These are phyloP conservation scores for Ferrisia virgata DNA, from an alignment of 2,888 invertebrate species.

Conservation along the genomic window DNA sequence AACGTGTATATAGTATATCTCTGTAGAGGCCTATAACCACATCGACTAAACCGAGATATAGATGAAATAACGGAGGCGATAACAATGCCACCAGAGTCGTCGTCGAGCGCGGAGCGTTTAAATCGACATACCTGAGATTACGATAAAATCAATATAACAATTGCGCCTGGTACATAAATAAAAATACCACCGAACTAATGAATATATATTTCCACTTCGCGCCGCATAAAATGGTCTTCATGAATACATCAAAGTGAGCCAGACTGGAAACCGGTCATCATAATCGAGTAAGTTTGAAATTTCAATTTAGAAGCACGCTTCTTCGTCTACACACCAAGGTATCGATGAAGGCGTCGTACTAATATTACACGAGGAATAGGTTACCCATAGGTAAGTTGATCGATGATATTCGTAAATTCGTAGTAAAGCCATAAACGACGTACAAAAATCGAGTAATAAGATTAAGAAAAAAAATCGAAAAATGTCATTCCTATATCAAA, in stretches of 20 bases:
- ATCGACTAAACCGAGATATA: not conserved
- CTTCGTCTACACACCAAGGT: not conserved
- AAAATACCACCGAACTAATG: not conserved
- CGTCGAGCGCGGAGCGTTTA: not conserved
- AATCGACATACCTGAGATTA: constrained; percentile 1
- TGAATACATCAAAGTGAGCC: constrained; percentile 24
- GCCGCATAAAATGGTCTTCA: not conserved
- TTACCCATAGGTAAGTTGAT: not conserved
- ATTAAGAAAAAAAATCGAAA: not conserved
- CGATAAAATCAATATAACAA: constrained; percentile 25
- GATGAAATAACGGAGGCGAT: constrained; percentile 13
- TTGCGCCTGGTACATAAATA: not conserved
- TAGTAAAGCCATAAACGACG: not conserved
- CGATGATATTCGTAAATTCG: not conserved
- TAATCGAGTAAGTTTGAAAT: constrained; percentile 8
- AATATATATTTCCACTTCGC: not conserved
- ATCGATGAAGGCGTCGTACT: not conserved
- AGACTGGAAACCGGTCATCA: not conserved
- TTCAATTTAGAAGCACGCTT: constrained; percentile 1
- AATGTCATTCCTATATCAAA: constrained; percentile 38
- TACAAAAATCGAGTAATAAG: constrained; percentile 9
- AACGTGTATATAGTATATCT: not conserved
- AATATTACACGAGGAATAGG: too few species aligned
- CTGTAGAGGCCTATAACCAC: not conserved
- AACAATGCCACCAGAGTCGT: constrained; percentile 21